Evolutionary conservation across 2,797 vertebrate species (phyloP).

Genomic region (Rhabdomys pumilio): DNA sequence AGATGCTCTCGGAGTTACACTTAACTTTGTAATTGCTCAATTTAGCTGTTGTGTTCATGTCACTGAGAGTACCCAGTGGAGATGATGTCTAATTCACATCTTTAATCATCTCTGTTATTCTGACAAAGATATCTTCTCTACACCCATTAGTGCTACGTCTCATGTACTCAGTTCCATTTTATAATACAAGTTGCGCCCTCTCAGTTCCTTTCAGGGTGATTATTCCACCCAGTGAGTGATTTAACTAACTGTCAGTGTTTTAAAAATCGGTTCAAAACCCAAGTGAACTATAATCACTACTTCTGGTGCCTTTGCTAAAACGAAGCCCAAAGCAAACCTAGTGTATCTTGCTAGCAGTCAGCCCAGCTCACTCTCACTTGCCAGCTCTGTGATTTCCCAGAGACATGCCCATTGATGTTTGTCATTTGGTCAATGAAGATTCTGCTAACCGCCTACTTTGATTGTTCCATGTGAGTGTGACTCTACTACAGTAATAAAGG

Average conservation of each 20-base stretch:
- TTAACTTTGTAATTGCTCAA: conserved; percentile 21
- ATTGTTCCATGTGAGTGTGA: conserved; percentile 48
- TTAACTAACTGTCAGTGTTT: conserved; percentile 75
- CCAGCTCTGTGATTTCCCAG: neutral
- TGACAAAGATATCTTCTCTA: conserved; percentile 69
- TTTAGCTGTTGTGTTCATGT: conserved; percentile 66
- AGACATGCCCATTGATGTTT: conserved; percentile 37
- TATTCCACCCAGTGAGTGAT: conserved; percentile 77
- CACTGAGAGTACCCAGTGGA: conserved; percentile 2
- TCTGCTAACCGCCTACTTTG: conserved; percentile 44
- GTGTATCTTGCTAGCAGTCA: neutral
- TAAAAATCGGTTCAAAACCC: conserved; percentile 59
- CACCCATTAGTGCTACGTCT: conserved; percentile 4
- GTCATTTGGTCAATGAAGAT: conserved; percentile 63
- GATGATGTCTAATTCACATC: conserved; percentile 62
- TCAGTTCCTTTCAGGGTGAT: conserved; percentile 71
- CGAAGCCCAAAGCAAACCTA: neutral
- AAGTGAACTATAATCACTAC: conserved; percentile 48
- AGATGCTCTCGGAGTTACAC: conserved; percentile 42
- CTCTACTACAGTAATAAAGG: conserved; percentile 30
- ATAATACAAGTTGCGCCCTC: conserved; percentile 55
- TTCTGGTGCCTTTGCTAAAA: conserved; percentile 74
- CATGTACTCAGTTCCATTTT: conserved; percentile 39
- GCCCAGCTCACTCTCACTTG: neutral
- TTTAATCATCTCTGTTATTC: conserved; percentile 61